These are phyloP conservation scores for Sialis lutaria DNA, from an alignment of 2,888 invertebrate genomes.

Conservation along the genomic window DNA sequence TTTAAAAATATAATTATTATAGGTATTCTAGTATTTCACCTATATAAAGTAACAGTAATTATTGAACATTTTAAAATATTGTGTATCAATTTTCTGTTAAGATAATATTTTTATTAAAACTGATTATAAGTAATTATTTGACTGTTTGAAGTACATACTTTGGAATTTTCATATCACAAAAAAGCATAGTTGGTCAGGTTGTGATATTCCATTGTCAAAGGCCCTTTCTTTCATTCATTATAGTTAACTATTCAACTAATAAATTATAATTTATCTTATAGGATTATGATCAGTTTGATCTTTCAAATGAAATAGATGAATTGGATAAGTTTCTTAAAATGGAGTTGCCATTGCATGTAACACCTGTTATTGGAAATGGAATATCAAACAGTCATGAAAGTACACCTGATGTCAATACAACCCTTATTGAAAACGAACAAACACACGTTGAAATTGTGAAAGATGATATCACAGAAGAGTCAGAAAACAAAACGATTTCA, in stretches of 20 bases:
- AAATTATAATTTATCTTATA: conserved; percentile 23
- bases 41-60: neutral
- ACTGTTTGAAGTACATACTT: too few relatives aligned
- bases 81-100: too few relatives aligned
- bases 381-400: conserved; percentile 10
- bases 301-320: conserved; percentile 80
- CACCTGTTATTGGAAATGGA: conserved; percentile 20
- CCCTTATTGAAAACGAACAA: conserved; percentile 9
- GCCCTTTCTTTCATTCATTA: too few relatives aligned
- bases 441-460: conserved; percentile 9
- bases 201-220: too few relatives aligned
- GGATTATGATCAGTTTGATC: conserved; percentile 87
- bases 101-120: neutral
- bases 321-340: conserved; percentile 76
- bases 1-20: neutral
- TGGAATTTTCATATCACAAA: too few relatives aligned
- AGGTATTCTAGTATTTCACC: neutral
- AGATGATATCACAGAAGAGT: conserved; percentile 9
- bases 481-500: conserved; percentile 8
- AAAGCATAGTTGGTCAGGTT: too few relatives aligned
- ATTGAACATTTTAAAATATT: too few relatives aligned
- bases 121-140: neutral
- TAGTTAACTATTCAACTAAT: conserved; percentile 4
- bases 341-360: conserved; percentile 36
- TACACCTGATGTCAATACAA: conserved; percentile 12